Percentiles rank a stretch among this genome's conserved stretches.
Evolutionary conservation across 2,113 vertebrate species (phyloP).

Genomic region (Lasiurus borealis): DNA sequence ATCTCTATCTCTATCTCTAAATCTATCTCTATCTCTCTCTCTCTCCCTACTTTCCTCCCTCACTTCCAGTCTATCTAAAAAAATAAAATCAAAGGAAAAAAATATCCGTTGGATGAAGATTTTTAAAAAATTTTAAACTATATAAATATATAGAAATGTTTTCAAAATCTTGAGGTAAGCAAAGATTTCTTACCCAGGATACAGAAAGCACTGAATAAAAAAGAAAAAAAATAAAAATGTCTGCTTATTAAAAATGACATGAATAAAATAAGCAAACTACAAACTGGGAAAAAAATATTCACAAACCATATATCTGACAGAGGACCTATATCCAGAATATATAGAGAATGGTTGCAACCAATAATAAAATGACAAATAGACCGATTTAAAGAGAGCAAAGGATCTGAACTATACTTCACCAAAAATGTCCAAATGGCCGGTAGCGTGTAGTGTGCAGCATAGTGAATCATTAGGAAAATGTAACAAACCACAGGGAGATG

Average conservation of each 20-base stretch:
- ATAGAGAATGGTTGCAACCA: constrained; percentile 12
- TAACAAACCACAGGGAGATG: not conserved
- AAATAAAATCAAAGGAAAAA: too few species aligned
- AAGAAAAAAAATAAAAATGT: not conserved
- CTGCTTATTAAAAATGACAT: not conserved
- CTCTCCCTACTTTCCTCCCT: too few species aligned
- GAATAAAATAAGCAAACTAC: constrained; percentile 7
- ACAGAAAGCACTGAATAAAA: not conserved
- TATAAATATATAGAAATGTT: not conserved
- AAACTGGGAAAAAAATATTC: not conserved
- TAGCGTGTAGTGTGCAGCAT: not conserved
- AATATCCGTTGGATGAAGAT: too few species aligned
- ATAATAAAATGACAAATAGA: not conserved
- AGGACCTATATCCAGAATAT: not conserved
- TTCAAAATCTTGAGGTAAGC: not conserved
- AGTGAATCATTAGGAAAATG: not conserved
- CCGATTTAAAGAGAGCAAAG: not conserved
- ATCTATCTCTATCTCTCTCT: too few species aligned
- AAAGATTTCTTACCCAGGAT: constrained; percentile 17
- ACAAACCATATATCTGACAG: not conserved
- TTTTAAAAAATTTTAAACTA: not conserved
- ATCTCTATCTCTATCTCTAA: too few species aligned
- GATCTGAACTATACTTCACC: not conserved
- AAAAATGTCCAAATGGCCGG: not conserved
- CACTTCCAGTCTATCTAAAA: too few species aligned